Evolutionary conservation across 2,888 invertebrate species (phyloP), one percentile per base, ranked within the genome.

Genomic region (Cephonodes hylas): DNA sequence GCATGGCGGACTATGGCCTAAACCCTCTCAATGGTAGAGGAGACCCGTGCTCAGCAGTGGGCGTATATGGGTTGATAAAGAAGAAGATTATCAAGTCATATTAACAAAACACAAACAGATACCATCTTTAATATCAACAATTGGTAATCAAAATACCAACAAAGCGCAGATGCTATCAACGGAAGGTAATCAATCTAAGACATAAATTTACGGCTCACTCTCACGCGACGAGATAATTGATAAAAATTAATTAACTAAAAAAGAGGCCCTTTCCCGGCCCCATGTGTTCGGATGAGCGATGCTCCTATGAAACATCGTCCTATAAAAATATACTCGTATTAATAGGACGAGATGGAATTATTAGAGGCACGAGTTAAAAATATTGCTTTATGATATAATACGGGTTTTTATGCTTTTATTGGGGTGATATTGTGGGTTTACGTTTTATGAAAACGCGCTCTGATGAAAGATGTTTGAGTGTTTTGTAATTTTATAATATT

Each of bases 311-410:
- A 84, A 81, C 74, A 70, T 79, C 77, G 63, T 73, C 66, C 70
- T 74, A 76, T 77, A 80, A 82, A 85, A 81, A 82, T 76, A 79
- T 74, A 69, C 66, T 71, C 73, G 73, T 84, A 84, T 84, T 83
- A 80, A 83, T 84, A 83, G 71, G 70, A 61, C 38, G 53, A 71
- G 71, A 74, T 72, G 65, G 71, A 79, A 78, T 76, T 83, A 81
- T 79, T 77, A 74, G 74, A 73, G 70, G 73, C 77, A 75, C 77
- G 78, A 69, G 77, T 72, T 73, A 65, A 66, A 63, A 71, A 77
- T 75, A 73, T 75, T 65, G 64, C 65, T 65, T 67, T 70, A 67
- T 75, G 75, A 79, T 48, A 27, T 6, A 45, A 46, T 8, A 34
- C 27, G 10, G 38, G 8, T 31, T 3, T 60, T 22, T 38, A 56